Evolutionary conservation across 2,888 invertebrate species (phyloP), one percentile per base, ranked within the genome.

Genomic region (Tetrapedia diversipes): DNA sequence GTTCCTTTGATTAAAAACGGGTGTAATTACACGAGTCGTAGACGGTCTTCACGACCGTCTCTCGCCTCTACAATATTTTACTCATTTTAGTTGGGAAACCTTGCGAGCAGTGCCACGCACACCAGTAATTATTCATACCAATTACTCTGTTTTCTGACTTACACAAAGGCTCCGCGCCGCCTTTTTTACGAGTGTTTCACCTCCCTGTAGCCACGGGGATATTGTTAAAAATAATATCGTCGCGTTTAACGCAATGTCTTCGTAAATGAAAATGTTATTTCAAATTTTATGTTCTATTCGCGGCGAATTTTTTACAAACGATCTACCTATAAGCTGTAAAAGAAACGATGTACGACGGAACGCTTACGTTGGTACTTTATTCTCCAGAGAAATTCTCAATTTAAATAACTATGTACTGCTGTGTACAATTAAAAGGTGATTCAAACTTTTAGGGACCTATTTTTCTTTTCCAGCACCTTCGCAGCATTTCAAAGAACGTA

Each of bases 201-300:
- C 51, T n/a, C n/a, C 22, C 11, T 43, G 8, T 14, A n/a, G 27
- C 49, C n/a, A n/a, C 51, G 39, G 16, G 59, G 65, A 77, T 72
- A 84, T 77, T 73, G 49, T 77, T 79, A 63, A 84, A 82, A 75
- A 80, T 82, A 71, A 82, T 79, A 77, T 77, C 53, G 56, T 34
- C 54, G 57, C 37, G 61, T 75, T 77, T 65, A 77, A 73, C 47
- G 65, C 67, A 47, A 60, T 59, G 64, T 19, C 41, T 51, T 63
- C 27, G 67, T 70, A 57, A 66, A 77, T 45, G 53, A 34, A 4
- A 14, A 29, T 16, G 32, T 7, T 19, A n/a, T 64, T 63, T 32
- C 53, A 49, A 71, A 69, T 76, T 73, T 82, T 73, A 76, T 47
- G 37, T 51, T 32, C 19, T 19, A 49, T 57, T 67, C 63, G 16